Percentiles rank a stretch among this genome's conserved stretches.
These are phyloP conservation scores for Zaprionus davidi DNA, from an alignment of 1,140 invertebrate species.

Conservation along the genomic window DNA sequence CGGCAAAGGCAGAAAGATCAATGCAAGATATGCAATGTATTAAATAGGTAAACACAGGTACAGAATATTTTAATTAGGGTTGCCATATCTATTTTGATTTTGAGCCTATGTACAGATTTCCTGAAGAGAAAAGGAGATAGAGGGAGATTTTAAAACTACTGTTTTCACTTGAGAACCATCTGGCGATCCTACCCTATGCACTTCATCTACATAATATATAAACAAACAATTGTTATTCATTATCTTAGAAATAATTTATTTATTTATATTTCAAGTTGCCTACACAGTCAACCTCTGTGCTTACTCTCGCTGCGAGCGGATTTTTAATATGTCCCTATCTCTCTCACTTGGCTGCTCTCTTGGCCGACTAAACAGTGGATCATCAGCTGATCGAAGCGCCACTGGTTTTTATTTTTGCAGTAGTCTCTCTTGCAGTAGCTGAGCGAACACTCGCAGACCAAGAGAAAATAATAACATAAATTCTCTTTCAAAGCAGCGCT, in stretches of 20 bases:
- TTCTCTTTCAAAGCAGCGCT: background rate
- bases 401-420: background rate
- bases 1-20: background rate
- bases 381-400: conserved; percentile 36
- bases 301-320: background rate
- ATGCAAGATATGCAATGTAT: background rate
- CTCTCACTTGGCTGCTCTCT: conserved; percentile 9
- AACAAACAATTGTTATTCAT: background rate
- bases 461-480: background rate
- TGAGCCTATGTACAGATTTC: no score
- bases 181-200: no score
- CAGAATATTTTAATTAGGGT: background rate
- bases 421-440: background rate
- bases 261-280: background rate
- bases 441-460: background rate
- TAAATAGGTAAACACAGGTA: background rate
- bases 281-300: background rate
- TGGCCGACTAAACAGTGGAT: conserved; percentile 23
- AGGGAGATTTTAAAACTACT: no score
- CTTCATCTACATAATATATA: no score
- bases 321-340: background rate
- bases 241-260: background rate
- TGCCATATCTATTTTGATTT: no score
- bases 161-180: no score
- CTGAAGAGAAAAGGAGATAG: no score